phyloP scores from a whole-genome alignment of 2,888 invertebrate species.

The Caenorhabditis sp. region DNA sequence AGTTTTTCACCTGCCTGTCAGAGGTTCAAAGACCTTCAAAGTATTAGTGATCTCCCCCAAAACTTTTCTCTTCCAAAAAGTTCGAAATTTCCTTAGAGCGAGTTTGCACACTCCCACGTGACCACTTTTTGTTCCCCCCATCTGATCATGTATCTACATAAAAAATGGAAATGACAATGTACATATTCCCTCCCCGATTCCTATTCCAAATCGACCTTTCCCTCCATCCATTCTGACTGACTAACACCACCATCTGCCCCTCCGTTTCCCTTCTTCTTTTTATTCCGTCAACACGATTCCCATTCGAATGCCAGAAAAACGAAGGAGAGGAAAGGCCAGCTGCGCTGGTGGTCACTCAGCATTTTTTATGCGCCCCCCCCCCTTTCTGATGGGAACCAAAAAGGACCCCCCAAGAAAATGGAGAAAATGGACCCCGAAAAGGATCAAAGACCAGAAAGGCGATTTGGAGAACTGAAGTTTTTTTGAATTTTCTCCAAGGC shows the following conservation, averaged over 20 bases:
- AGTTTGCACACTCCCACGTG: neutral
- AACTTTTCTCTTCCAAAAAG: neutral
- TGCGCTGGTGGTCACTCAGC: neutral
- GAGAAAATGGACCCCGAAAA: neutral
- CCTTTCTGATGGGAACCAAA: no score
- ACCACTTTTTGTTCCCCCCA: no score
- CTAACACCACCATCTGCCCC: constrained; percentile 2
- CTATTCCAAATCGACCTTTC: constrained; percentile 1
- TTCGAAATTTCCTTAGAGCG: neutral
- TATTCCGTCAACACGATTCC: constrained; percentile 27
- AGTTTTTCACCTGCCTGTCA: no score
- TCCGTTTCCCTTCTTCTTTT: constrained; percentile 3
- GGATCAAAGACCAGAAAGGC: no score
- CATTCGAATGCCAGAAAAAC: neutral
- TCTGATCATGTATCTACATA: neutral
- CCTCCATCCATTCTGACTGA: neutral
- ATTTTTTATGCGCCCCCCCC: constrained; percentile 4
- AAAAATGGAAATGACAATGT: constrained; percentile 2
- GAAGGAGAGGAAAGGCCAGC: neutral
- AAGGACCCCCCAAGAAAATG: neutral
- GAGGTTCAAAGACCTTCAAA: no score
- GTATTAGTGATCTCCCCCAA: no score
- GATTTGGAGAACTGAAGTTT: no score
- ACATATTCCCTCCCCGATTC: neutral
- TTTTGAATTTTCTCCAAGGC: no score